Base-by-base conservation (phyloP, 2,113 vertebrate genomes). In the Charadrius vociferus region DNA sequence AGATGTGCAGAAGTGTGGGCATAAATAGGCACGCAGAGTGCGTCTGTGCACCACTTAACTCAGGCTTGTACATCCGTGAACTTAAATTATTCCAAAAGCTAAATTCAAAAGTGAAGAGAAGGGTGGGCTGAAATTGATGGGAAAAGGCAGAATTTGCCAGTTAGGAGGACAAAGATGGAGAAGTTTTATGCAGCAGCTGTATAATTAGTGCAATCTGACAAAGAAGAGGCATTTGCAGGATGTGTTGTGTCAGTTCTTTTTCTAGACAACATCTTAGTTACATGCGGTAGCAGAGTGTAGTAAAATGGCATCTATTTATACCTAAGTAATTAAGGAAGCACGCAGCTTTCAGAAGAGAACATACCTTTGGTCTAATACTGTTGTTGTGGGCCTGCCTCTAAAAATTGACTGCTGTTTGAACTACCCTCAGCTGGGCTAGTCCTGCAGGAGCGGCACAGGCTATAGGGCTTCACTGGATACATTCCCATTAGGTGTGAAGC, bases 281-380 rank as follows among this genome's bases (percentile, higher is more conserved):
- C 3, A 1, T 1, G 1, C 4, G 0, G n/a, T 86, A 96, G 83
- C 83, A 67, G 27, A 83, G 62, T 81, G 15, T 91, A 86, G 81
- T 81, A 62, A 95, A 96, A 88, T 95, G 79, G 24, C 53, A 90
- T 95, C 86, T 95, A 74, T 97, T 97, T 95, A 68, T 96, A 75
- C 10, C 15, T 67, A 80, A 95, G 70, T 78, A 90, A 77, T 83
- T 58, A 65, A 72, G 70, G 53, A 73, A 74, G 47, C 45, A 45
- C 5, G 6, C 49, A 68, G 43, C 73, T 97, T 97, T 90, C 49
- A 70, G 75, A 61, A 61, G 88, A 96, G 55, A 88, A 45, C 27
- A 58, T 39, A 10, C 41, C 12, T 94, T 75, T 89, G 73, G 30
- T 96, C 58, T 91, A 86, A 95, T 87, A 65, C 50, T 86, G 63